Percentiles rank a stretch among this genome's conserved stretches.
Evolutionary conservation across 1,140 invertebrate genomes (phyloP).

Genomic region (Delia radicum): DNA sequence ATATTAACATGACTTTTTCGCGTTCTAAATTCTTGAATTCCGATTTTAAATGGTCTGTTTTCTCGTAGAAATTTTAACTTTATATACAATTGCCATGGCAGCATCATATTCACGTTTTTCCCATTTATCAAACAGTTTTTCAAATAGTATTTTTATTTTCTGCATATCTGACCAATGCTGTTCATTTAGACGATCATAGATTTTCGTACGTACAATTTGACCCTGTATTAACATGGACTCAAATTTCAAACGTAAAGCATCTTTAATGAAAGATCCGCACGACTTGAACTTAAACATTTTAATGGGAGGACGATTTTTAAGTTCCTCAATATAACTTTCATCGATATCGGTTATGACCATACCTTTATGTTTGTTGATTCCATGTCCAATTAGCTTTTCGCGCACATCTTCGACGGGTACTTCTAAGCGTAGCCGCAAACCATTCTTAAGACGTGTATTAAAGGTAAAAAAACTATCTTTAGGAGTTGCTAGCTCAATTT

Average conservation of each 20-base stretch:
- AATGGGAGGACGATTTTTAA: constrained; percentile 44
- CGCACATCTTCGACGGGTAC: constrained; percentile 39
- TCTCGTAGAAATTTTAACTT: constrained; percentile 50
- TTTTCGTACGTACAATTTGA: constrained; percentile 48
- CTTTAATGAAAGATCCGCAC: constrained; percentile 38
- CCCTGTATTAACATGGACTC: constrained; percentile 49
- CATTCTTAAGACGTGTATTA: constrained; percentile 41
- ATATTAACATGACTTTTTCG: constrained; percentile 48
- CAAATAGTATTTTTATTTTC: constrained; percentile 40
- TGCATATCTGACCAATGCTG: constrained; percentile 47
- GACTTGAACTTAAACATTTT: constrained; percentile 48
- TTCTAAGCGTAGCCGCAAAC: constrained; percentile 42
- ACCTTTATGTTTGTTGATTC: constrained; percentile 31
- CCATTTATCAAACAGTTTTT: constrained; percentile 48
- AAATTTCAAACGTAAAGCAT: constrained; percentile 47
- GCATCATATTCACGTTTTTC: constrained; percentile 50
- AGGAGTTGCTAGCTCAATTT: constrained; percentile 35
- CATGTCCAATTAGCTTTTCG: constrained; percentile 37
- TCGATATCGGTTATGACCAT: constrained; percentile 51
- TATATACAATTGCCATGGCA: constrained; percentile 45
- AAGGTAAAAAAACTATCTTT: constrained; percentile 51
- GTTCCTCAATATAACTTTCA: constrained; percentile 48
- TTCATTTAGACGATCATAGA: constrained; percentile 49
- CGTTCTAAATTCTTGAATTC: constrained; percentile 43
- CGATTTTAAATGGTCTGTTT: constrained; percentile 41